These are phyloP conservation scores for Gymnobelideus leadbeateri DNA, from an alignment of 2,113 vertebrate species.

Conservation along the genomic window DNA sequence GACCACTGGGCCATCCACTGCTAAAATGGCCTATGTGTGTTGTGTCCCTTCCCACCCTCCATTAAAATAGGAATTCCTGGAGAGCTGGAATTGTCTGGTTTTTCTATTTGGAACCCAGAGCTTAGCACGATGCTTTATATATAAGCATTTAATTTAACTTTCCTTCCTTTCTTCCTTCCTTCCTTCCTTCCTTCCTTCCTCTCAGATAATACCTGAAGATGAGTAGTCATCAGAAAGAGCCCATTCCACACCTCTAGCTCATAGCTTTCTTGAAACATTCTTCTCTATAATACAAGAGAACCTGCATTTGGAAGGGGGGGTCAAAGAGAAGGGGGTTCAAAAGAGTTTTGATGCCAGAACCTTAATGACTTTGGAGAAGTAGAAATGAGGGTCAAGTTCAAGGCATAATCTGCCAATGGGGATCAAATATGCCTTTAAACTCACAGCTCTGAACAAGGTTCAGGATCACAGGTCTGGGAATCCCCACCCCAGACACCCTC, in stretches of 20 bases:
- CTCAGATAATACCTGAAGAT: neutral
- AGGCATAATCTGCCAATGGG: neutral
- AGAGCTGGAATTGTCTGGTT: neutral
- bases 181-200: neutral
- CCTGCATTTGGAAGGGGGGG: neutral
- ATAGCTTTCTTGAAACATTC: neutral
- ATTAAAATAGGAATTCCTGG: neutral
- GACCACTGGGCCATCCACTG: neutral
- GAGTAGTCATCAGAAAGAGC: neutral
- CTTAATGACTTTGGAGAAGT: neutral
- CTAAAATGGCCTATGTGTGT: neutral
- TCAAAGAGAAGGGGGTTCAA: neutral
- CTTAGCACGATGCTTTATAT: neutral
- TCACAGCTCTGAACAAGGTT: neutral
- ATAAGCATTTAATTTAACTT: neutral
- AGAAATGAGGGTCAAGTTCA: neutral
- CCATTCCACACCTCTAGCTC: neutral
- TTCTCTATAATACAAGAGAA: neutral
- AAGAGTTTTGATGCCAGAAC: neutral
- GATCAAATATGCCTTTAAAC: neutral
- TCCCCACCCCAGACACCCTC: too few species aligned
- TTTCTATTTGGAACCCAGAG: neutral
- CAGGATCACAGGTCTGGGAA: neutral
- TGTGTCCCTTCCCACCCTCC: neutral
- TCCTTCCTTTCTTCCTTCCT: neutral